These are phyloP conservation scores for Eubasilissa splendida DNA, from an alignment of 2,888 invertebrate species.

Conservation along the genomic window DNA sequence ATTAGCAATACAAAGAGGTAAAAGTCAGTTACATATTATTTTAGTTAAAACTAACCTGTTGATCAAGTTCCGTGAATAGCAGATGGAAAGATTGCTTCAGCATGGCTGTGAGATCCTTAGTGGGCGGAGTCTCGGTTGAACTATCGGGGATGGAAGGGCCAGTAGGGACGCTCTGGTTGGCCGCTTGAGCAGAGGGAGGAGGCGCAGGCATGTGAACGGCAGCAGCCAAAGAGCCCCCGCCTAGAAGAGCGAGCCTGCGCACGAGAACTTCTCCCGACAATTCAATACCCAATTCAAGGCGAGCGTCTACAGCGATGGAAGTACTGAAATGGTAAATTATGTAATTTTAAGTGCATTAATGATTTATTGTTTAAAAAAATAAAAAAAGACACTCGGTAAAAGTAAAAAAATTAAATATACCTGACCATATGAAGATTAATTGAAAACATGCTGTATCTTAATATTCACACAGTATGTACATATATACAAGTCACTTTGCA, in stretches of 20 bases:
- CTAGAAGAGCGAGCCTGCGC: slow-evolving; percentile 79
- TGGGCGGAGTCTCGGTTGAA: slow-evolving; percentile 19
- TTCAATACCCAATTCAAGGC: slow-evolving; percentile 86
- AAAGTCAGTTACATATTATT: too few species aligned
- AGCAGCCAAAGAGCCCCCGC: slow-evolving; percentile 75
- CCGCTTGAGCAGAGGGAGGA: slow-evolving; percentile 61
- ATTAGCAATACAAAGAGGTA: too few species aligned
- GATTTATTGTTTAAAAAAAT: too few species aligned
- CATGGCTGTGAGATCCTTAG: slow-evolving; percentile 69
- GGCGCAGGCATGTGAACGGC: slow-evolving; percentile 67
- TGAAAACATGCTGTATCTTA: too few species aligned
- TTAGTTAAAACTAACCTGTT: slow-evolving; percentile 63
- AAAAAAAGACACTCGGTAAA: too few species aligned
- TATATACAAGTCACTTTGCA: not conserved
- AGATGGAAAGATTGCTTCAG: slow-evolving; percentile 79
- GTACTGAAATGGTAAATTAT: slow-evolving; percentile 65
- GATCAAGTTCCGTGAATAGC: slow-evolving; percentile 78
- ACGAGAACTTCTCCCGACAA: slow-evolving; percentile 83
- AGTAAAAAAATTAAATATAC: too few species aligned
- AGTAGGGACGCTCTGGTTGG: slow-evolving; percentile 60
- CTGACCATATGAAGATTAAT: too few species aligned
- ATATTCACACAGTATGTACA: too few species aligned
- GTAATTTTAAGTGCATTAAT: too few species aligned
- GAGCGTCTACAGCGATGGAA: slow-evolving; percentile 82
- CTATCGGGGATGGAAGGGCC: slow-evolving; percentile 62